These are phyloP conservation scores for Microcebus tavaratra DNA, from an alignment of 2,113 vertebrate genomes.

Conservation along the genomic window DNA sequence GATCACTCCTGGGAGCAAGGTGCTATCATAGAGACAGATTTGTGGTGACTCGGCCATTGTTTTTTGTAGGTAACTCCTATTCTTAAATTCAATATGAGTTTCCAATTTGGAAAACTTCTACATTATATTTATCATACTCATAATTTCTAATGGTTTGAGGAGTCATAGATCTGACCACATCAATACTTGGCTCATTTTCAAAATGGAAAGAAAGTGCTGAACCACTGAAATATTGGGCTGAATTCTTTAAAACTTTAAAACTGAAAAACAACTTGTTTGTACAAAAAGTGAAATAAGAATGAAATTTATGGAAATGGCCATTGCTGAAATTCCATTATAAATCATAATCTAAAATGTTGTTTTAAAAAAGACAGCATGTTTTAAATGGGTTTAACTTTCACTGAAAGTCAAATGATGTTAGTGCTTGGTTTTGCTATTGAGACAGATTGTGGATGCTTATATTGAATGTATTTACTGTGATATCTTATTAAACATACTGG, in stretches of 20 bases:
- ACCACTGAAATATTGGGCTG: not conserved
- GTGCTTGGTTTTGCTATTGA: not conserved
- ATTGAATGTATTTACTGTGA: not conserved
- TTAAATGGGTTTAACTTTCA: not conserved
- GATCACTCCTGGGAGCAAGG: not conserved
- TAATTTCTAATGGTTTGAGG: constrained; percentile 17
- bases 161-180: constrained; percentile 46
- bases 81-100: constrained; percentile 22
- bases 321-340: constrained; percentile 47
- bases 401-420: not conserved
- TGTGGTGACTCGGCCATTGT: not conserved
- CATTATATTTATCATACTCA: constrained; percentile 36
- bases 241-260: constrained; percentile 62
- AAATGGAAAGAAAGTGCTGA: constrained; percentile 33
- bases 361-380: not conserved
- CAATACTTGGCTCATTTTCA: constrained; percentile 39
- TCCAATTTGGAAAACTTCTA: not conserved
- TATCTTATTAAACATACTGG: not conserved
- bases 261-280: not conserved
- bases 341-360: not conserved
- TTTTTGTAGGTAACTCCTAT: not conserved
- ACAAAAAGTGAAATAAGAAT: not conserved
- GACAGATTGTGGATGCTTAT: not conserved
- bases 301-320: not conserved
- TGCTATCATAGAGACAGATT: not conserved